Base-by-base conservation (phyloP, 2,797 vertebrate species). In the Spheniscus humboldti region DNA sequence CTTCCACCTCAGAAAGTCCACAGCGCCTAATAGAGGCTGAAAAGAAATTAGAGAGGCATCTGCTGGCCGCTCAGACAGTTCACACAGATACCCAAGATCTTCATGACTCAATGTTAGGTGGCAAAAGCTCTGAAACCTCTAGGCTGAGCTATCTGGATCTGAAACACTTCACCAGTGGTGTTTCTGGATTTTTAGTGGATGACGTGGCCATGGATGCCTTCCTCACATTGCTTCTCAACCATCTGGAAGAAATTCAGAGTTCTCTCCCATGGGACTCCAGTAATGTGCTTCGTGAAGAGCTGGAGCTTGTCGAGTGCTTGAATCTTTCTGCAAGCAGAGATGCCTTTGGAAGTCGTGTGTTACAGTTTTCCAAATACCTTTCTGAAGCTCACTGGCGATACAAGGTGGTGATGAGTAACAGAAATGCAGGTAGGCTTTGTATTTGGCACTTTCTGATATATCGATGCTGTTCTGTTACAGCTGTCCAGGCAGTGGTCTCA, bases 381-480 rank as follows among this genome's bases (percentile, higher is more conserved):
- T 99, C 99, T 15, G 99, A 99, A 98, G 99, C 99, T 90, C 99
- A 99, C 72, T 99, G 99, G 99, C 98, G 99, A 95, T 98, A 99
- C 93, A 99, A 99, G 95, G 98, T 99, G 96, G 98, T 99, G 94
- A 98, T 97, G 95, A 99, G 98, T 96, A 99, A 99, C 97, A 98
- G 97, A 88, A 96, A 84, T 62, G 92, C 98, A 97, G 98, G 98
- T 98, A 77, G 92, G 92, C 41, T 63, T 79, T 85, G 37, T 71
- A 8, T 90, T 41, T 68, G 62, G 37, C 35, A 7, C 37, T 88
- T 88, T 15, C 50, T 79, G 7, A 19, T 62, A 0, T 3, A 37
- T 64, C 5, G 8, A 2, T 10, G 1, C 30, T 76, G 30, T 64
- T 86, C 24, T 75, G 28, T 57, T 83, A 60, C 41, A 69, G 18